phyloP scores from a whole-genome alignment of 1,140 invertebrate species.

The Batillaria attramentaria region DNA sequence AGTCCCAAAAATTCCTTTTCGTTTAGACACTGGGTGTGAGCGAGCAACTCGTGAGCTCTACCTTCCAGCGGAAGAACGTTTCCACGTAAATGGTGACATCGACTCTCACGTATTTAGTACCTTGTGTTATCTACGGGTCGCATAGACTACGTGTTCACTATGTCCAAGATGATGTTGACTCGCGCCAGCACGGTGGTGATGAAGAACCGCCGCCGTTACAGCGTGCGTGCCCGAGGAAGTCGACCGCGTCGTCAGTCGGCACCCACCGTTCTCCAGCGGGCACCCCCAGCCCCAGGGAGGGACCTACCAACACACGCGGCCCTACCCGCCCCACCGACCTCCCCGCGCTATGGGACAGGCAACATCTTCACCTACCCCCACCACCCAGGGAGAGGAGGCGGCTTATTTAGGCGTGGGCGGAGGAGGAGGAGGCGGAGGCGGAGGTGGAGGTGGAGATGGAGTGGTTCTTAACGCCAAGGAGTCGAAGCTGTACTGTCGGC shows the following conservation, averaged over 20 bases:
- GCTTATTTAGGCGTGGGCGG: too few relatives aligned
- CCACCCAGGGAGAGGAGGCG: too few relatives aligned
- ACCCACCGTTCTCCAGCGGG: slow-evolving; percentile 36
- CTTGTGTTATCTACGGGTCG: background rate
- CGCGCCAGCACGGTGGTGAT: slow-evolving; percentile 38
- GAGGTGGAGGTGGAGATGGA: background rate
- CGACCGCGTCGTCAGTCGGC: slow-evolving; percentile 39
- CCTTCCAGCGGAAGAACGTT: background rate
- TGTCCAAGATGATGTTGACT: slow-evolving; percentile 44
- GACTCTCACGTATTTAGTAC: background rate
- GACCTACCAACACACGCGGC: background rate
- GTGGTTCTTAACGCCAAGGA: too few relatives aligned
- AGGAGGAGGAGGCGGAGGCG: background rate
- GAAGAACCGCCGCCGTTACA: slow-evolving; percentile 37
- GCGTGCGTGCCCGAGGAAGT: slow-evolving; percentile 24
- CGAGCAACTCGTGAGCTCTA: background rate
- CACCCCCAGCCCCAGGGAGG: slow-evolving; percentile 1
- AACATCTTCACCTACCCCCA: slow-evolving; percentile 19
- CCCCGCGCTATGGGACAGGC: background rate
- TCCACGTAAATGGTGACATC: background rate
- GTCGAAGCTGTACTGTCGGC: slow-evolving; percentile 4
- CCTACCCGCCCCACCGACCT: background rate
- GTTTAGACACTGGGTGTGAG: background rate
- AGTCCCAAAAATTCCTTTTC: background rate
- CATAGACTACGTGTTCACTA: background rate